Conservation (phyloP, 2,797 vertebrate genomes). For the Takifugu rubripes region DNA sequence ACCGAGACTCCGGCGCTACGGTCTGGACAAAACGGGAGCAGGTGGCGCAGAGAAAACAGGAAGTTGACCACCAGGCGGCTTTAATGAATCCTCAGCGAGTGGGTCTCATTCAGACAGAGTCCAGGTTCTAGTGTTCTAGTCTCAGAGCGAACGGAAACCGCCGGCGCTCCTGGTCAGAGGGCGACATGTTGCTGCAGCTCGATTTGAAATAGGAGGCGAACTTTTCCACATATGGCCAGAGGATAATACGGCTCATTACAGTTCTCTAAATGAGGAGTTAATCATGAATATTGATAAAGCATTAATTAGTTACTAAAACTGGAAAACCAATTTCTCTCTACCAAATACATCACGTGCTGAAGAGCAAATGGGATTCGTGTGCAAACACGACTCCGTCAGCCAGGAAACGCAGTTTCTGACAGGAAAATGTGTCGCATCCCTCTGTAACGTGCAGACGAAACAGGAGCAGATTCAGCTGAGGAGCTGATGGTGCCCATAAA, state of each 20-base stretch:
- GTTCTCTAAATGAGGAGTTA: constrained; percentile 72
- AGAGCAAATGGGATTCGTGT: constrained; percentile 28
- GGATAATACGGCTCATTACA: constrained; percentile 72
- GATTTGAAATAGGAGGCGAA: constrained; percentile 51
- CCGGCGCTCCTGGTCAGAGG: constrained; percentile 31
- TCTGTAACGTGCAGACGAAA: constrained; percentile 17
- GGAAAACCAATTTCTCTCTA: constrained; percentile 73
- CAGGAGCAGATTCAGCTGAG: constrained; percentile 4
- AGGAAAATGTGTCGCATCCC: neutral
- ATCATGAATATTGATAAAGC: constrained; percentile 81
- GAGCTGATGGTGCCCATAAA: constrained; percentile 25
- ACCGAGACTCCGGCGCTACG: constrained; percentile 46
- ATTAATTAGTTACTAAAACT: constrained; percentile 82
- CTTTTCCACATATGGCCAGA: constrained; percentile 66
- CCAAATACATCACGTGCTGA: constrained; percentile 69
- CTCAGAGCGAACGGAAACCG: too few relatives aligned
- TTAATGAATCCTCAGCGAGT: constrained; percentile 63
- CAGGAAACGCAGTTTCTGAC: constrained; percentile 3
- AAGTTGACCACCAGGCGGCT: constrained; percentile 78
- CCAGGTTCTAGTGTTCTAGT: too few relatives aligned
- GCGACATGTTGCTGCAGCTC: constrained; percentile 46
- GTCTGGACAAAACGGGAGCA: constrained; percentile 76
- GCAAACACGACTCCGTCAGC: constrained; percentile 13
- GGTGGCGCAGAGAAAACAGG: constrained; percentile 68
- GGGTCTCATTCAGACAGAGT: constrained; percentile 26